A percentile compares a stretch with the other conserved stretches of the same genome.
Evolutionary conservation across 2,888 invertebrate genomes (phyloP).

Genomic region (Papilio demoleus): DNA sequence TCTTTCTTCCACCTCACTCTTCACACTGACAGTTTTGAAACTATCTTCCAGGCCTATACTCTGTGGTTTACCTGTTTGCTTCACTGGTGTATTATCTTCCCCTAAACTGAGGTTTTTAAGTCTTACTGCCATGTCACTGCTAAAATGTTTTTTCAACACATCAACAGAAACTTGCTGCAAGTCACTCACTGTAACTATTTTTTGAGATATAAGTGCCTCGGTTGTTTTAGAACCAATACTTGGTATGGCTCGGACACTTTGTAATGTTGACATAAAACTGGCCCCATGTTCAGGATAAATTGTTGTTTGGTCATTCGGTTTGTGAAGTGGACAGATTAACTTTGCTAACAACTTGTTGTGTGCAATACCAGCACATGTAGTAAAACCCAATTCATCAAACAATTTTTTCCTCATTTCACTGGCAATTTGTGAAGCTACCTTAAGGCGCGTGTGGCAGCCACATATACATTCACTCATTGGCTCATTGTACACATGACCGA

Average conservation of each 20-base stretch:
- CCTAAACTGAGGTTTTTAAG: constrained; percentile 89
- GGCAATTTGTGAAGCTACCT: constrained; percentile 89
- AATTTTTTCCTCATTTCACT: constrained; percentile 89
- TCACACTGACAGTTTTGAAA: constrained; percentile 88
- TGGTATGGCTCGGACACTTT: constrained; percentile 86
- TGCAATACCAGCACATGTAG: constrained; percentile 92
- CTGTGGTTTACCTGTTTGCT: constrained; percentile 89
- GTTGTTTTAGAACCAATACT: constrained; percentile 90
- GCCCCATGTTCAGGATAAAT: constrained; percentile 88
- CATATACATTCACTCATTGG: constrained; percentile 86
- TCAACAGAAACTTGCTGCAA: constrained; percentile 85
- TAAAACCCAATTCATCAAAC: constrained; percentile 87
- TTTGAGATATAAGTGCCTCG: constrained; percentile 85
- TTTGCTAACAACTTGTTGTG: constrained; percentile 94
- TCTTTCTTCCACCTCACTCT: constrained; percentile 89
- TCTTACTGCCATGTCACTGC: constrained; percentile 86
- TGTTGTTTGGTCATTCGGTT: constrained; percentile 92
- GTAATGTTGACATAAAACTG: constrained; percentile 86
- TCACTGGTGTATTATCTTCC: constrained; percentile 88
- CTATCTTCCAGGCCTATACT: constrained; percentile 92
- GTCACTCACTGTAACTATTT: constrained; percentile 86
- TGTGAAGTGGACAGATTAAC: constrained; percentile 87
- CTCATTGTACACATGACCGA: constrained; percentile 84
- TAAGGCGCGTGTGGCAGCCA: constrained; percentile 88
- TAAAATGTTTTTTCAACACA: constrained; percentile 85